Conservation (phyloP, 2,113 vertebrate genomes). For the Neofelis nebulosa region DNA sequence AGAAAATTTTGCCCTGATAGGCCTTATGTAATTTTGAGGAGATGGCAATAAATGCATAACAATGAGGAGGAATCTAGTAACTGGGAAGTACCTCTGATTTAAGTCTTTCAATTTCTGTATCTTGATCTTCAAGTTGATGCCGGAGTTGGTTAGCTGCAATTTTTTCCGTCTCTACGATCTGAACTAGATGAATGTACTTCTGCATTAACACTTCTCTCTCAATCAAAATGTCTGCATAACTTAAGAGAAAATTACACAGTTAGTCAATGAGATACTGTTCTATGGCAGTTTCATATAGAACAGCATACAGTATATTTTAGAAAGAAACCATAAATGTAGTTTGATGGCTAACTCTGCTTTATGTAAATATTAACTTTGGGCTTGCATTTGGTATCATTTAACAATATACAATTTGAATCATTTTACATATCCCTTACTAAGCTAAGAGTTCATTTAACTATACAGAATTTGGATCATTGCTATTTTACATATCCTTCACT, state of each 20-base stretch:
- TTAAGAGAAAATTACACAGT: slow-evolving; percentile 73
- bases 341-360: not conserved
- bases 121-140: slow-evolving; percentile 98
- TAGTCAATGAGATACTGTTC: not conserved
- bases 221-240: slow-evolving; percentile 89
- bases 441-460: not conserved
- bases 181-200: slow-evolving; percentile 91
- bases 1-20: not conserved
- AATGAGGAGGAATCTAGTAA: not conserved
- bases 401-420: not conserved
- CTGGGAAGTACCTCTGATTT: slow-evolving; percentile 92
- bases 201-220: slow-evolving; percentile 91
- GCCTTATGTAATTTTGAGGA: not conserved
- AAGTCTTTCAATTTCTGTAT: slow-evolving; percentile 96
- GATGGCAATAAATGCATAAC: not conserved
- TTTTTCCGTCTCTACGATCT: slow-evolving; percentile 91
- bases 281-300: accelerated
- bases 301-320: not conserved
- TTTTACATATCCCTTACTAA: not conserved
- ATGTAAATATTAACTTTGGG: not conserved
- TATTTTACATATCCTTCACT: not conserved
- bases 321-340: not conserved
- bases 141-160: slow-evolving; percentile 92
- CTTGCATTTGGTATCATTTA: not conserved
- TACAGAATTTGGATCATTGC: not conserved